Percentiles rank a stretch among this genome's conserved stretches.
phyloP scores from a whole-genome alignment of 2,888 invertebrate genomes.

The Cephus sareptanus region DNA sequence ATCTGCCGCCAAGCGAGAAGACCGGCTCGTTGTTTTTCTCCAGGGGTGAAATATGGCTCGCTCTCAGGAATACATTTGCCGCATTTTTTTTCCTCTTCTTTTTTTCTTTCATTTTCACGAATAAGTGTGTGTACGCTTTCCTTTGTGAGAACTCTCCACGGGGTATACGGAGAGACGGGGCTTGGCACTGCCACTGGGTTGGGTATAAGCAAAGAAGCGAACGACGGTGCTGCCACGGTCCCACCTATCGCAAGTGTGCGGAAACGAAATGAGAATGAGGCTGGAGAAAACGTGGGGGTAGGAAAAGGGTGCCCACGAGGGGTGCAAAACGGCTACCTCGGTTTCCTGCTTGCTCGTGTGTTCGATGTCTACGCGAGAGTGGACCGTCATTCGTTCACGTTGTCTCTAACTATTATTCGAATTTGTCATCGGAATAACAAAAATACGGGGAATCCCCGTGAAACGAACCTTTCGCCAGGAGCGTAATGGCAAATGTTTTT shows the following conservation, averaged over 20 bases:
- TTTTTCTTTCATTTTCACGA: conserved; percentile 14
- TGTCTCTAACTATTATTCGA: conserved; percentile 24
- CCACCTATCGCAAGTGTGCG: neutral
- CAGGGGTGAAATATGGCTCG: conserved; percentile 16
- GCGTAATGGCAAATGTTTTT: neutral
- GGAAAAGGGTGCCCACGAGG: conserved; percentile 6
- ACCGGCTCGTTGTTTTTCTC: conserved; percentile 17
- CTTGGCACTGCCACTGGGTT: neutral
- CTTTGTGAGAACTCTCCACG: conserved; percentile 14
- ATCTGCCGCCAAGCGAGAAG: neutral
- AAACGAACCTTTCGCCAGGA: neutral
- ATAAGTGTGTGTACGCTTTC: conserved; percentile 7
- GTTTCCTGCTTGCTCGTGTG: conserved; percentile 19
- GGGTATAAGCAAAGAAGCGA: neutral
- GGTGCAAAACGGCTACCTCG: conserved; percentile 15
- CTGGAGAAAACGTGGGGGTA: neutral
- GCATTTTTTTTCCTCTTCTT: conserved; percentile 5
- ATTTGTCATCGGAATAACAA: conserved; percentile 22
- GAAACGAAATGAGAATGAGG: neutral
- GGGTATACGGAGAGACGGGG: conserved; percentile 10
- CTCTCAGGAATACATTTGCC: conserved; percentile 22
- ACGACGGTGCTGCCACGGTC: neutral
- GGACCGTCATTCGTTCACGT: conserved; percentile 25
- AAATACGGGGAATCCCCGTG: neutral
- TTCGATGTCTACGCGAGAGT: conserved; percentile 17